Base-by-base conservation (phyloP, 2,888 invertebrate genomes). In the Athalia circularis region DNA sequence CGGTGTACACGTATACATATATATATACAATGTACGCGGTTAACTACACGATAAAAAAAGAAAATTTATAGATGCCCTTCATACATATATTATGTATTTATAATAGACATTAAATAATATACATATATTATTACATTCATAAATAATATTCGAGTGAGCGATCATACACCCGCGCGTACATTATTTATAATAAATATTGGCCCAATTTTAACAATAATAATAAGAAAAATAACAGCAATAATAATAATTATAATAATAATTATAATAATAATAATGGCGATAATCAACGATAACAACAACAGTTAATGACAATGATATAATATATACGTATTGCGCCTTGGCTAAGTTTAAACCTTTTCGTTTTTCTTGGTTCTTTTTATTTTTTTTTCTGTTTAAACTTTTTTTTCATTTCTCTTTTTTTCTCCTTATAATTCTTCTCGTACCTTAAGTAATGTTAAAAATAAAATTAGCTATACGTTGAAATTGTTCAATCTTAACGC, bases 371-470 rank as follows among this genome's bases (percentile, higher is more conserved):
- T 65, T 47, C 8, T 65, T 47, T 29, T 62, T 62, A 9, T 11
- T 47, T 65, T 11, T 43, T 13, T 62, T 79, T 80, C 67, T 68
- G 80, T 62, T 59, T 48, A 78, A 76, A 78, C 76, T 54, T 77
- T 81, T 81, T 81, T 83, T 83, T 83, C 80, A n/a, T n/a, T n/a
- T n/a, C 82, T 83, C 81, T 77, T 81, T 78, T 79, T 83, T 81
- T 79, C 81, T 79, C 81, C 70, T 82, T 85, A 85, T 79, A 79
- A 76, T 82, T 75, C 61, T 13, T 81, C 54, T 80, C 80, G 65
- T 83, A 82, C 82, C 79, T 82, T 82, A 85, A 86, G 81, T 83
- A 88, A 88, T 82, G 84, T 86, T 87, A 86, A 88, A 88, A 88
- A 88, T 87, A 87, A 88, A 84, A 29, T 29, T 87, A 83, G 83